These are phyloP conservation scores for Penaeus japonicus DNA, from an alignment of 1,140 invertebrate species.

Conservation along the genomic window DNA sequence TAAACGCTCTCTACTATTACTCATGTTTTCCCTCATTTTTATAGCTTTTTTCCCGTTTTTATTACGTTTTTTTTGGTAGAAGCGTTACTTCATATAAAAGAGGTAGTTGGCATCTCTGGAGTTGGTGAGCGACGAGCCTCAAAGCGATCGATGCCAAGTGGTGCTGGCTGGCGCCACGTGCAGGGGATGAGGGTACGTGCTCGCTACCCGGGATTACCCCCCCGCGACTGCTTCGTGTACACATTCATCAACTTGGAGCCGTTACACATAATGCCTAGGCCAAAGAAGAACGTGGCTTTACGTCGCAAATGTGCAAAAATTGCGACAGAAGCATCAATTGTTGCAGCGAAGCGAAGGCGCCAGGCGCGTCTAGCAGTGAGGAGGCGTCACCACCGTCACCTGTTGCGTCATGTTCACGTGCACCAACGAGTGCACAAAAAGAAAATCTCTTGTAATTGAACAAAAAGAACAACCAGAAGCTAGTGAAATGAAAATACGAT, in stretches of 20 bases:
- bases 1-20: not conserved
- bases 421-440: slow-evolving; percentile 25
- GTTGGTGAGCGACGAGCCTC: not conserved
- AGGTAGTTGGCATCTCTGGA: slow-evolving; percentile 19
- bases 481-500: not conserved
- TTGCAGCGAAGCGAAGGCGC: slow-evolving; percentile 16
- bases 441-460: slow-evolving; percentile 31
- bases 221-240: not conserved
- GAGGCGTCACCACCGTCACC: slow-evolving; percentile 1
- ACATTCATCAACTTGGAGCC: not conserved
- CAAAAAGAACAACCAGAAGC: not conserved
- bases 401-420: not conserved
- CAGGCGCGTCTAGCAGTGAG: not conserved
- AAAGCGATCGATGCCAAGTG: slow-evolving; percentile 12
- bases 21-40: slow-evolving; percentile 17
- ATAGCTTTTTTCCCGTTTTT: slow-evolving; percentile 23
- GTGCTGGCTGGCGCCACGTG: not conserved
- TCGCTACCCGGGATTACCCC: not conserved
- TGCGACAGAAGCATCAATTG: slow-evolving; percentile 14
- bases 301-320: slow-evolving; percentile 37
- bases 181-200: no score
- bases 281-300: slow-evolving; percentile 35
- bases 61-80: not conserved
- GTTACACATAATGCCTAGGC: slow-evolving; percentile 20
- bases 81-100: slow-evolving; percentile 9